These are phyloP conservation scores for Pachypanchax playfairii DNA, from an alignment of 2,113 vertebrate genomes.

Conservation along the genomic window DNA sequence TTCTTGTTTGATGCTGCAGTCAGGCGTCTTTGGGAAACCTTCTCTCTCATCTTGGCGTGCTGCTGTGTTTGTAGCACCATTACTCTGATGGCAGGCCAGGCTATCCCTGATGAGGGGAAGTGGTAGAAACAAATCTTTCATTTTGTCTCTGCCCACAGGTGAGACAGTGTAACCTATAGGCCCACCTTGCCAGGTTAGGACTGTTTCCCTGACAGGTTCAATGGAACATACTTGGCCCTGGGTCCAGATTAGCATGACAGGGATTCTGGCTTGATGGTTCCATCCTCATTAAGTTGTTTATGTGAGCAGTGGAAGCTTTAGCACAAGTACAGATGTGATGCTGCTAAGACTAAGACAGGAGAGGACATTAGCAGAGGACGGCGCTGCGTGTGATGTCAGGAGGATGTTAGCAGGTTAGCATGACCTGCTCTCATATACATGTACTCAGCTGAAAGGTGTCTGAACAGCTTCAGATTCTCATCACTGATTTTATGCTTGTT, in stretches of 20 bases:
- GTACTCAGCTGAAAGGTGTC: too few species aligned
- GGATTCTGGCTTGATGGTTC: slow-evolving; percentile 50
- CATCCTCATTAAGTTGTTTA: slow-evolving; percentile 56
- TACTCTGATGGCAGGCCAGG: slow-evolving; percentile 69
- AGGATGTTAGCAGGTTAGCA: neutral
- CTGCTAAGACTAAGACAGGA: slow-evolving; percentile 2
- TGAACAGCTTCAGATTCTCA: too few species aligned
- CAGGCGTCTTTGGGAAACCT: slow-evolving; percentile 75
- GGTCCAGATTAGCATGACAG: slow-evolving; percentile 64
- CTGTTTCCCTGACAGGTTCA: slow-evolving; percentile 40
- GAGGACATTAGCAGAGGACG: neutral
- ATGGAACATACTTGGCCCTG: slow-evolving; percentile 47
- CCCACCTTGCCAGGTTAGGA: slow-evolving; percentile 16
- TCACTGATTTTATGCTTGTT: too few species aligned
- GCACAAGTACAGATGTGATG: slow-evolving; percentile 5
- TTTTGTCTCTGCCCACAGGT: slow-evolving; percentile 53
- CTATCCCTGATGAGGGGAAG: slow-evolving; percentile 62
- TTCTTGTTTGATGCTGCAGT: slow-evolving; percentile 76
- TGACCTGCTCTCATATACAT: neutral
- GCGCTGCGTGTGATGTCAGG: neutral
- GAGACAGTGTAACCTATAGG: slow-evolving; percentile 65
- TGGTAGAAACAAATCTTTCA: slow-evolving; percentile 56
- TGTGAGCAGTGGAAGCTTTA: slow-evolving; percentile 25
- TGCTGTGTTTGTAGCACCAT: slow-evolving; percentile 75
- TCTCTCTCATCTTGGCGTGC: slow-evolving; percentile 75